Base-by-base conservation (phyloP, 2,888 invertebrate species). In the Ochropleura plecta region DNA sequence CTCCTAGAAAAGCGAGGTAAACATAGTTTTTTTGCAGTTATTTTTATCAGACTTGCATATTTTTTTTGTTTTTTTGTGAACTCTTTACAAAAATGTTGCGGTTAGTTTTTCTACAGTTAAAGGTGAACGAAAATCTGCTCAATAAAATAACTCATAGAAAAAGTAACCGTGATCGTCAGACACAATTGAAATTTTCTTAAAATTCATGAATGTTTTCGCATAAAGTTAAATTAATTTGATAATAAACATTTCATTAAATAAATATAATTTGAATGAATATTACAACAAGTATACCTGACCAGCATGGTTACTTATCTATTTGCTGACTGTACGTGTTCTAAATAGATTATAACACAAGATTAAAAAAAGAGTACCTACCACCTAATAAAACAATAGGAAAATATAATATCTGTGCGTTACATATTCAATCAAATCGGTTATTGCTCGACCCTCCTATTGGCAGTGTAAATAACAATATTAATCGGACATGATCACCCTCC, bases 391-490 rank as follows among this genome's bases (percentile, higher is more conserved):
- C 18, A 40, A 16, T 9, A 55, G 14, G 10, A 67, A 55, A 14
- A 14, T 72, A 55, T 9, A 49, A 55, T 44, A 44, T 53, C 5
- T n/a, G 10, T 18, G 18, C 30, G 42, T 44, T 16, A 63, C 40
- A 55, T 64, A 53, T 30, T 18, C 7, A 77, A 60, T 62, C 53
- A 65, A 40, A 78, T 53, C 53, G 5, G 18, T 65, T 40, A 81
- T 81, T 67, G 57, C 51, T 55, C 51, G 48, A 48, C n/a, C 82
- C 46, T 51, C 40, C 16, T 76, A 76, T 67, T 76, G 55, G n/a
- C 55, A 49, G n/a, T n/a, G 65, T 70, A 66, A 77, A 70, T 82
- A 79, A 66, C 55, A 70, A 77, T 42, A 82, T 62, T 70, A 82
- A 70, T 66, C 46, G 65, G 46, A 44, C 30, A 62, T 51, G 44